These are phyloP conservation scores for Bungarus multicinctus DNA, from an alignment of 2,113 vertebrate genomes.

Conservation along the genomic window DNA sequence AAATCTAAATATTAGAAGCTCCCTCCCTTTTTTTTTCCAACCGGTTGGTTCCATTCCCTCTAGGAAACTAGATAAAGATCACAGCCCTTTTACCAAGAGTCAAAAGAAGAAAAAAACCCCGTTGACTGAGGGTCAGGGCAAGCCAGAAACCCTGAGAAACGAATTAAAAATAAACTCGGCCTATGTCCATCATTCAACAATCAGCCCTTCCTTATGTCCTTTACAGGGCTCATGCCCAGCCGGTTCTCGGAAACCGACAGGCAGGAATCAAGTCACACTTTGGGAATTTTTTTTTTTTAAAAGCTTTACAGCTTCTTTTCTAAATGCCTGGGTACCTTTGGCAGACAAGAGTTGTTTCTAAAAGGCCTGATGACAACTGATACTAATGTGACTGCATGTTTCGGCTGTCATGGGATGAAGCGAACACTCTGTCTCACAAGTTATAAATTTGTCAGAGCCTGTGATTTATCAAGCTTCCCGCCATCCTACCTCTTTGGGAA, in stretches of 20 bases:
- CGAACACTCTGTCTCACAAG: slow-evolving; percentile 41
- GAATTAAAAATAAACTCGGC: slow-evolving; percentile 6
- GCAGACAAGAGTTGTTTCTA: slow-evolving; percentile 19
- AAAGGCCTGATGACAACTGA: slow-evolving; percentile 35
- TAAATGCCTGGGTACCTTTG: not conserved
- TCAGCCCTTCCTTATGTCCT: not conserved
- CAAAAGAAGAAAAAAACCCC: slow-evolving; percentile 20
- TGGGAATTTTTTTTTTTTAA: not conserved
- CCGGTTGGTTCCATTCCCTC: not conserved
- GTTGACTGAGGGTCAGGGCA: not conserved
- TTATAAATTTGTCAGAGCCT: slow-evolving; percentile 42
- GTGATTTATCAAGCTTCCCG: slow-evolving; percentile 16
- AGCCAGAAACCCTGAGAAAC: slow-evolving; percentile 22
- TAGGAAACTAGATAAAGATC: not conserved
- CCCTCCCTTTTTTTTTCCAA: not conserved
- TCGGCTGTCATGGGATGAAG: slow-evolving; percentile 45
- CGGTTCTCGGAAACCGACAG: not conserved
- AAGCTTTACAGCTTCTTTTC: not conserved
- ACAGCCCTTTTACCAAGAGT: slow-evolving; percentile 27
- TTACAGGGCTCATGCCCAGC: not conserved
- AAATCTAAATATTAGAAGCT: not conserved
- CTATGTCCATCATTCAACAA: not conserved
- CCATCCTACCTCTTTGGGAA: slow-evolving; percentile 19
- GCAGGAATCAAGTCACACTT: not conserved
- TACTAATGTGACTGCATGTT: slow-evolving; percentile 47